Evolutionary conservation across 2,888 invertebrate genomes (phyloP).

Genomic region (Elegia similella): DNA sequence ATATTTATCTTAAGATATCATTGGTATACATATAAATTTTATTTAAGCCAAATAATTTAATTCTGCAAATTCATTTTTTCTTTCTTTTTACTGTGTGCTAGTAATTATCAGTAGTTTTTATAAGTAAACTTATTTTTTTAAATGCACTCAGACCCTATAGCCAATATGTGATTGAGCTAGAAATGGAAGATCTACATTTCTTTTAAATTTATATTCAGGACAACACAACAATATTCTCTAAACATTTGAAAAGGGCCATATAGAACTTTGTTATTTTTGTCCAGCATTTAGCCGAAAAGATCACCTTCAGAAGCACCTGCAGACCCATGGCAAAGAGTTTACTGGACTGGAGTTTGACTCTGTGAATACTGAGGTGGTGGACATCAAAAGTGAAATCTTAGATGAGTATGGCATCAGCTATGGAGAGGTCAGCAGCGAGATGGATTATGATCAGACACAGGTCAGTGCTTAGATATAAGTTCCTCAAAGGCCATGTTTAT

Average conservation of each 20-base stretch:
- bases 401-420: conserved; percentile 42
- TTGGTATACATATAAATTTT: no score
- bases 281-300: conserved; percentile 88
- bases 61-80: neutral
- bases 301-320: conserved; percentile 89
- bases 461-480: conserved; percentile 25
- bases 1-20: no score
- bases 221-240: no score
- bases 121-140: no score
- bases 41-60: no score
- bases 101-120: no score
- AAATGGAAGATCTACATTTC: no score
- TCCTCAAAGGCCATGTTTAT: no score
- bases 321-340: conserved; percentile 84
- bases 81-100: neutral
- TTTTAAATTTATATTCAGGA: no score
- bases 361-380: conserved; percentile 44
- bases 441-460: conserved; percentile 36
- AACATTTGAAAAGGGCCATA: no score
- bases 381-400: conserved; percentile 48
- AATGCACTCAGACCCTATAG: no score
- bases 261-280: conserved; percentile 13
- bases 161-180: no score
- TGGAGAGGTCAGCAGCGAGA: conserved; percentile 32
- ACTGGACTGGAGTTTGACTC: conserved; percentile 47